These are phyloP conservation scores for Drosophila hamatofila DNA, from an alignment of 2,888 invertebrate species.

Conservation along the genomic window DNA sequence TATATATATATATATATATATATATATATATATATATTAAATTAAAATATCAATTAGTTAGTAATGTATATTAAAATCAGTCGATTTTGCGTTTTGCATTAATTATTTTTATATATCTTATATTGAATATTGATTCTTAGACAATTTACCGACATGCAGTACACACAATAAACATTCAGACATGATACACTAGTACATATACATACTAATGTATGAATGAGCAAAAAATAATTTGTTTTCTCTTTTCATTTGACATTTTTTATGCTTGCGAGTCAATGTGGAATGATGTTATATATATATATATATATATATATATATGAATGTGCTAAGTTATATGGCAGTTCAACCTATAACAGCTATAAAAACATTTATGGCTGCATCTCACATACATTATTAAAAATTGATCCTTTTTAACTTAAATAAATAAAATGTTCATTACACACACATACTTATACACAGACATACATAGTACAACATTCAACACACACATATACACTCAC, in stretches of 20 bases:
- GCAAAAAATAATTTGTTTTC: not conserved
- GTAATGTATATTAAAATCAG: slow-evolving; percentile 57
- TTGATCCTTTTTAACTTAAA: not conserved
- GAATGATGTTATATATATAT: slow-evolving; percentile 3
- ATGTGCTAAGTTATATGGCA: slow-evolving; percentile 8
- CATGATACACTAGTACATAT: not conserved
- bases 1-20: slow-evolving; percentile 14
- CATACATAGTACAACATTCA: not conserved
- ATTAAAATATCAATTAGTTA: slow-evolving; percentile 41
- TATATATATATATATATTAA: slow-evolving; percentile 9
- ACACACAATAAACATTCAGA: slow-evolving; percentile 17
- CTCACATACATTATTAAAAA: not conserved
- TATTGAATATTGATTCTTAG: slow-evolving; percentile 47
- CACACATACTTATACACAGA: slow-evolving; percentile 16
- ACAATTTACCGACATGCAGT: slow-evolving; percentile 52
- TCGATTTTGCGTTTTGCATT: slow-evolving; percentile 52
- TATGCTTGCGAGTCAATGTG: not conserved
- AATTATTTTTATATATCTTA: slow-evolving; percentile 42
- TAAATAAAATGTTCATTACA: slow-evolving; percentile 9
- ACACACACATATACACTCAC: not conserved
- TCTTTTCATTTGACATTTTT: not conserved
- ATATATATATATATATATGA: slow-evolving; percentile 1
- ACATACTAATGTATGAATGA: not conserved
- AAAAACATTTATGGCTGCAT: slow-evolving; percentile 6
- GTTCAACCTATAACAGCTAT: slow-evolving; percentile 4